Evolutionary conservation across 2,888 invertebrate species (phyloP).

Genomic region (Dasysyrphus tricinctus): DNA sequence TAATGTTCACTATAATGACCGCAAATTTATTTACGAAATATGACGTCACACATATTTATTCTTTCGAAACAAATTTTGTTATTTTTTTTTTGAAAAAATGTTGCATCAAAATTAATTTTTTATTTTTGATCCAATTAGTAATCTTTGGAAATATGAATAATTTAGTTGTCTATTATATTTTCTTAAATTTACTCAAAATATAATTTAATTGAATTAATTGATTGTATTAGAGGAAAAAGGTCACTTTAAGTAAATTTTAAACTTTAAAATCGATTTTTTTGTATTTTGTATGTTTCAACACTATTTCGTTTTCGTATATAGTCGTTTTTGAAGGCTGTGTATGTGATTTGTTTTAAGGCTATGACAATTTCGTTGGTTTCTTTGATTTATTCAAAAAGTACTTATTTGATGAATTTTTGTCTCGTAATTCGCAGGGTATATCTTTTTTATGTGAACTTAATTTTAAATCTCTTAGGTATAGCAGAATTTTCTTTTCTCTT

Average conservation of each 20-base stretch:
- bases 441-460: background rate
- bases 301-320: constrained; percentile 22
- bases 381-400: background rate
- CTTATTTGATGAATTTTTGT: constrained; percentile 3
- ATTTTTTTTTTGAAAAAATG: background rate
- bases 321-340: background rate
- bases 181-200: background rate
- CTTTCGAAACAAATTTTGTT: background rate
- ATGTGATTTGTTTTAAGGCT: background rate
- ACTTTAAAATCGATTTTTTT: background rate
- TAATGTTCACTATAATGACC: background rate
- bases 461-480: constrained; percentile 12
- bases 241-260: background rate
- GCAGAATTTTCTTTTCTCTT: constrained; percentile 3
- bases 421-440: constrained; percentile 4
- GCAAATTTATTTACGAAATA: constrained; percentile 17
- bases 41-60: constrained; percentile 27
- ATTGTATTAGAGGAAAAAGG: background rate
- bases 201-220: background rate
- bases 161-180: background rate
- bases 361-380: background rate
- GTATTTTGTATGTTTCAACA: constrained; percentile 7
- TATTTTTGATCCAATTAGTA: constrained; percentile 4
- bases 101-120: constrained; percentile 3
- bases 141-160: background rate